phyloP scores from a whole-genome alignment of 2,113 vertebrate genomes.

The Pica pica region DNA sequence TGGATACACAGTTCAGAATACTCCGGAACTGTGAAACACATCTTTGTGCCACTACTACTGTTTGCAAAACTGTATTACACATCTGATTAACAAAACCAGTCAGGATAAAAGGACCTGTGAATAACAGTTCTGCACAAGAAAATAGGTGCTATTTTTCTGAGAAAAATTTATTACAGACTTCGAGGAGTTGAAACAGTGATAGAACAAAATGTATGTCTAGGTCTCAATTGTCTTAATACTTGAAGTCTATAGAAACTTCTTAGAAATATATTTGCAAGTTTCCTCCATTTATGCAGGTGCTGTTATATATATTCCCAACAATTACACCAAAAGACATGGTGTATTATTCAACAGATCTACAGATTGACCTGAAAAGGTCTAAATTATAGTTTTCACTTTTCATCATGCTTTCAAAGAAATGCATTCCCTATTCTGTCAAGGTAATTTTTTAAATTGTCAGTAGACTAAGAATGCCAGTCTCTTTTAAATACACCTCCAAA shows the following conservation, averaged over 20 bases:
- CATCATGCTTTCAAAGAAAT: not conserved
- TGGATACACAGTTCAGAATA: not conserved
- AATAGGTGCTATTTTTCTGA: not conserved
- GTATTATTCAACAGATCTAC: not conserved
- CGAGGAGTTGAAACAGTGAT: not conserved
- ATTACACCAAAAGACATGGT: not conserved
- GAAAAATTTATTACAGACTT: not conserved
- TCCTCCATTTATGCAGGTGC: not conserved
- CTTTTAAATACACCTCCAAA: not conserved
- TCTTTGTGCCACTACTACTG: not conserved
- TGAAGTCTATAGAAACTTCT: not conserved
- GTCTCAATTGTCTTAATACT: not conserved
- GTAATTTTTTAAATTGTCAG: not conserved
- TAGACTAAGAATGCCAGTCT: not conserved
- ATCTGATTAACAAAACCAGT: not conserved
- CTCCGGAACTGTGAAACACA: not conserved
- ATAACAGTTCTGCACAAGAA: not conserved
- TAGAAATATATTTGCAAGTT: not conserved
- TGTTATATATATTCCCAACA: not conserved
- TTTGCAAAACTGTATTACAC: not conserved
- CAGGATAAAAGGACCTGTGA: not conserved
- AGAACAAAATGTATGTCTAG: not conserved
- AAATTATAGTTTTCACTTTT: not conserved
- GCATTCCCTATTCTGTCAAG: not conserved
- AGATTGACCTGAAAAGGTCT: not conserved